These are phyloP conservation scores for Ochotona princeps DNA, from an alignment of 2,113 vertebrate genomes.

Conservation along the genomic window DNA sequence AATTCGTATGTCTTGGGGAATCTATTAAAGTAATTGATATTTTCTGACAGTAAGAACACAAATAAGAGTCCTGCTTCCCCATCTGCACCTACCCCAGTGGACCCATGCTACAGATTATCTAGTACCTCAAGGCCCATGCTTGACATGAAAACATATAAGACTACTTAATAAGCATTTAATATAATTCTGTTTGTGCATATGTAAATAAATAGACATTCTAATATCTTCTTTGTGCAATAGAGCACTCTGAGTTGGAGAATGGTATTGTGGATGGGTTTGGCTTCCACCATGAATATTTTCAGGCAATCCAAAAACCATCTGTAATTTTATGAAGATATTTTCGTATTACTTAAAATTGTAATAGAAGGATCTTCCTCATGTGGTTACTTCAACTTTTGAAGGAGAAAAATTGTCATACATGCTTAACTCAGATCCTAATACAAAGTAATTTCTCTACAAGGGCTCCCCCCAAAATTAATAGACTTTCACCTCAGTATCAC, in stretches of 20 bases:
- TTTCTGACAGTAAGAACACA: not conserved
- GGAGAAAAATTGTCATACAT: not conserved
- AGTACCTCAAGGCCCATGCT: not conserved
- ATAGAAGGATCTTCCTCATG: not conserved
- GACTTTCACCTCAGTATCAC: not conserved
- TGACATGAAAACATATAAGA: not conserved
- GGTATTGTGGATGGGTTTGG: not conserved
- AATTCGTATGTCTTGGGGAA: not conserved
- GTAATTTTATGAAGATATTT: not conserved
- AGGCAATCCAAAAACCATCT: not conserved
- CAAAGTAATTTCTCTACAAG: not conserved
- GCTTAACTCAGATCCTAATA: not conserved
- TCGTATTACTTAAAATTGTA: not conserved
- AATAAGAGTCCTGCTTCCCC: not conserved
- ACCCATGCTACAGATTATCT: not conserved
- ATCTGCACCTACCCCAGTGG: not conserved
- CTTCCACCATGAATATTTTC: not conserved
- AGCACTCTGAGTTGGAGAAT: not conserved
- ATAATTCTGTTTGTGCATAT: not conserved
- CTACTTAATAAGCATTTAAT: not conserved
- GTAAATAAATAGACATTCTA: not conserved
- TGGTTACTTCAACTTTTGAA: not conserved
- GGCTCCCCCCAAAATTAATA: not conserved
- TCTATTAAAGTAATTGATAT: not conserved
- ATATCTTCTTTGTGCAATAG: not conserved